Evolutionary conservation across 2,113 vertebrate species (phyloP).

Genomic region (Nettapus auritus): DNA sequence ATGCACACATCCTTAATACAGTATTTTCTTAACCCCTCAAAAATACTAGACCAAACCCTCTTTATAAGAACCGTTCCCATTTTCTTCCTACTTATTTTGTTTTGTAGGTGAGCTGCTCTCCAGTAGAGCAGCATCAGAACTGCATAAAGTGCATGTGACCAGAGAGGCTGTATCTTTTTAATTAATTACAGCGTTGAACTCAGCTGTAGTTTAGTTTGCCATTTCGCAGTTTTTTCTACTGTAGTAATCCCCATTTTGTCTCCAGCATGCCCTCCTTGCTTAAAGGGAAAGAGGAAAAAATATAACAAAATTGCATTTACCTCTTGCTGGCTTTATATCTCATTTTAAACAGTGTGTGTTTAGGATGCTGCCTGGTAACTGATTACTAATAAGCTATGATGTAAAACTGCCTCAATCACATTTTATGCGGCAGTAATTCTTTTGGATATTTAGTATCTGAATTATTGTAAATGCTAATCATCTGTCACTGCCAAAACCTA

Average conservation of each 20-base stretch:
- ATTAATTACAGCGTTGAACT: background rate
- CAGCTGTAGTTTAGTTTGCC: background rate
- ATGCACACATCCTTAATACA: background rate
- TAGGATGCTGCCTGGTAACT: background rate
- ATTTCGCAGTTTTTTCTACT: conserved; percentile 5
- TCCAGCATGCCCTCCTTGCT: background rate
- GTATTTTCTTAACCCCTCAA: background rate
- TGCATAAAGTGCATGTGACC: background rate
- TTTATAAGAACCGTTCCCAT: background rate
- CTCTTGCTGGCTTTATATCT: background rate
- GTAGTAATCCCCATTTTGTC: conserved; percentile 18
- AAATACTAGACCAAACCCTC: background rate
- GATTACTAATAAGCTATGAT: background rate
- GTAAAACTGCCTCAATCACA: background rate
- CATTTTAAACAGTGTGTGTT: background rate
- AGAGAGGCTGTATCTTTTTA: background rate
- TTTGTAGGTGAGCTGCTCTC: background rate
- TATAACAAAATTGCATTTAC: background rate
- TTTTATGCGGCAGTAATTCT: conserved; percentile 14
- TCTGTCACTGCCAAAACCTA: background rate
- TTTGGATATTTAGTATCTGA: conserved; percentile 15
- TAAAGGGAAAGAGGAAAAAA: background rate
- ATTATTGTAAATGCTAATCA: conserved; percentile 4
- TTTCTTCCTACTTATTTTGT: background rate
- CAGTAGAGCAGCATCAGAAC: background rate